Evolutionary conservation across 2,113 vertebrate species (phyloP).

Genomic region (Clupea harengus): DNA sequence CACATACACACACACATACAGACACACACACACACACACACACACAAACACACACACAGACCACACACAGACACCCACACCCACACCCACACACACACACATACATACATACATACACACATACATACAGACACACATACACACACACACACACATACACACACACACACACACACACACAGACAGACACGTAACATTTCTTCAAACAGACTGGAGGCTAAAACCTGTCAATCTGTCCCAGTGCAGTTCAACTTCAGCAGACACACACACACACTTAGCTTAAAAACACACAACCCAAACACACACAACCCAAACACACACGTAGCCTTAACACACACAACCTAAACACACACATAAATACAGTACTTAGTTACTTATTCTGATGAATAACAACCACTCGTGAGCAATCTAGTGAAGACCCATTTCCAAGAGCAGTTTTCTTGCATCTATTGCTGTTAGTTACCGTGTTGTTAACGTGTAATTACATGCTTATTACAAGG

Average conservation of each 20-base stretch:
- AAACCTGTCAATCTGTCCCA: neutral
- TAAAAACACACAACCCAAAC: neutral
- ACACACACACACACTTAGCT: neutral
- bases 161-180: neutral
- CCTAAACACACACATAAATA: neutral
- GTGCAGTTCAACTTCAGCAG: neutral
- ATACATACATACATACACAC: neutral
- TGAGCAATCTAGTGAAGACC: neutral
- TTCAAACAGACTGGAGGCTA: neutral
- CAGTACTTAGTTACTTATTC: neutral
- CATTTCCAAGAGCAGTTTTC: neutral
- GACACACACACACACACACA: neutral
- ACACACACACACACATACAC: too few species aligned
- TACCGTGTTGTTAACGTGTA: neutral
- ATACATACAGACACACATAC: neutral
- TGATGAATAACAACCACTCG: neutral
- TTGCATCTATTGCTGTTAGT: neutral
- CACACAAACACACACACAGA: neutral
- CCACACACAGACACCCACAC: neutral
- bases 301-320: too few species aligned
- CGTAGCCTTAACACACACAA: too few species aligned
- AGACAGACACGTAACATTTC: neutral
- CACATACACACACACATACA: neutral
- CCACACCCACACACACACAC: neutral
- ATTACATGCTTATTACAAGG: neutral